Conservation (phyloP, 2,888 invertebrate genomes). For the Apocheima hispidaria region DNA sequence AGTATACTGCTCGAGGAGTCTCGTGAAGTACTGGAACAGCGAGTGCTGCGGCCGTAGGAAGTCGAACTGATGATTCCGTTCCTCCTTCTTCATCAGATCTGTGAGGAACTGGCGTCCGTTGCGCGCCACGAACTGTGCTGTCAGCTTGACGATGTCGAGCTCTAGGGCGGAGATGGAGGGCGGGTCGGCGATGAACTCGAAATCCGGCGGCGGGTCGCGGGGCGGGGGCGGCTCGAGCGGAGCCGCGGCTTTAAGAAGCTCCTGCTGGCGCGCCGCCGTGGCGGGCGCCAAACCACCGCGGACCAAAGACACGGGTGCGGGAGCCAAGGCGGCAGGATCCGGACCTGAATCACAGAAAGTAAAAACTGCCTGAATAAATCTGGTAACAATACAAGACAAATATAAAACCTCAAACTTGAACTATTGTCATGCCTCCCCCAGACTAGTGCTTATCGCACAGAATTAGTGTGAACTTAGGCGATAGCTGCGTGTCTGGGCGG, state of each 20-base stretch:
- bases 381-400: too few relatives aligned
- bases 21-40: conserved; percentile 98
- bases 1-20: conserved; percentile 98
- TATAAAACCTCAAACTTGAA: too few relatives aligned
- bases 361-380: too few relatives aligned
- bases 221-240: conserved; percentile 95
- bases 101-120: conserved; percentile 99
- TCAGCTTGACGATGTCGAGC: conserved; percentile 98
- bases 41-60: conserved; percentile 99
- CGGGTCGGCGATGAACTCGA: conserved; percentile 98
- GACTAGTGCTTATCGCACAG: too few relatives aligned
- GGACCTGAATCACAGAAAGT: conserved; percentile 51
- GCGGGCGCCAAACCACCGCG: conserved; percentile 89
- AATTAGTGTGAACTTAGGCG: too few relatives aligned
- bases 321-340: conserved; percentile 55
- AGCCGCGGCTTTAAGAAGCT: conserved; percentile 94
- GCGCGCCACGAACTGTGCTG: conserved; percentile 99
- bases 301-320: conserved; percentile 48
- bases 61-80: conserved; percentile 99
- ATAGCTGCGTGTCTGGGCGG: too few relatives aligned
- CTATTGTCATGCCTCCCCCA: too few relatives aligned
- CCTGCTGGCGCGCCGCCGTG: conserved; percentile 95
- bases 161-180: conserved; percentile 99
- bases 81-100: conserved; percentile 99
- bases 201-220: conserved; percentile 96